Conservation (phyloP, 2,113 vertebrate species). For the Pitta sordida region DNA sequence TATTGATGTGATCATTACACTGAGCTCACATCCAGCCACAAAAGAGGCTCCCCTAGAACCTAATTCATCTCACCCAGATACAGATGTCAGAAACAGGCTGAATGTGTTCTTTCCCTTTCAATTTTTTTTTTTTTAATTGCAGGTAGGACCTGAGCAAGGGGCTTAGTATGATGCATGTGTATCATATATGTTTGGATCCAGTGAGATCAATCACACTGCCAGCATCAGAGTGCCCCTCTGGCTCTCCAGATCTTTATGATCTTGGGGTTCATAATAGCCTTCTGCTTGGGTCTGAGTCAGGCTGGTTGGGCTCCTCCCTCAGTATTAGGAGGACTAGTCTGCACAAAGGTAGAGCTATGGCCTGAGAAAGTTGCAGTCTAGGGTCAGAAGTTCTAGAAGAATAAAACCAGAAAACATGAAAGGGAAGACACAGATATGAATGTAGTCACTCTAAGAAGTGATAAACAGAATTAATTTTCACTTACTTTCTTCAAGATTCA, state of each 20-base stretch:
- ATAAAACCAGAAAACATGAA: neutral
- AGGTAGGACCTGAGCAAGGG: neutral
- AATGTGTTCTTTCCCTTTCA: neutral
- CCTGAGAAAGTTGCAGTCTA: neutral
- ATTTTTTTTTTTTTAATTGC: neutral
- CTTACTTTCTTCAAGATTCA: neutral
- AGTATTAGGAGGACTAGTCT: neutral
- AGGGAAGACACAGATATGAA: neutral
- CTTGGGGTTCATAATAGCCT: neutral
- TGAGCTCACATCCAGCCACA: neutral
- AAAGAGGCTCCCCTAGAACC: neutral
- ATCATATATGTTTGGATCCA: neutral
- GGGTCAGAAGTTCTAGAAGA: neutral
- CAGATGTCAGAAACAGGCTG: neutral
- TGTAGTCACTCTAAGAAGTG: neutral
- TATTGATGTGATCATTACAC: neutral
- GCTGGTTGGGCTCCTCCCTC: neutral
- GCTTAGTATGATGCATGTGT: neutral
- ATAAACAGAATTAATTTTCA: neutral
- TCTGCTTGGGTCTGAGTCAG: neutral
- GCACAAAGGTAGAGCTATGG: neutral
- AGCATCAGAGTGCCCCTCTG: neutral
- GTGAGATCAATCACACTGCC: neutral
- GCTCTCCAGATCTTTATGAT: neutral
- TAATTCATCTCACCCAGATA: neutral